Evolutionary conservation across 2,888 invertebrate species (phyloP).

Genomic region (Sipha maydis): DNA sequence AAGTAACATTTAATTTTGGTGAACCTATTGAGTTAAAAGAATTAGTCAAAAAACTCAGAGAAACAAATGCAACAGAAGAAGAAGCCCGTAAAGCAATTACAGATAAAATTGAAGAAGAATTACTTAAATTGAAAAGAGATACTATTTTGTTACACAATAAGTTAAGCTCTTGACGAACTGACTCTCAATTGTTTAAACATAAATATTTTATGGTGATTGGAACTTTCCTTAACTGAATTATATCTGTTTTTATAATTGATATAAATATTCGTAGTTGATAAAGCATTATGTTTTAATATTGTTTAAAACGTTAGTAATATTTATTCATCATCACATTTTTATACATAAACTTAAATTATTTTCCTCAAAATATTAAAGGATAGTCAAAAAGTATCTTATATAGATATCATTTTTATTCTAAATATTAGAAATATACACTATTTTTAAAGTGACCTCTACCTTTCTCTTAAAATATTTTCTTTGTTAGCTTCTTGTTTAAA

Average conservation of each 20-base stretch:
- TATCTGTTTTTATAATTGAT: background rate
- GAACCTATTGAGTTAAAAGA: conserved; percentile 82
- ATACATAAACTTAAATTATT: background rate
- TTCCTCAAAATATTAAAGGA: background rate
- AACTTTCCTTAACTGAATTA: conserved; percentile 1
- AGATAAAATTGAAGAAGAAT: conserved; percentile 82
- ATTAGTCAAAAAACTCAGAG: conserved; percentile 73
- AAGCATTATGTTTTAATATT: conserved; percentile 47
- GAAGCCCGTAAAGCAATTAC: conserved; percentile 84
- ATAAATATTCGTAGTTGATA: background rate
- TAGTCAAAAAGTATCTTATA: background rate
- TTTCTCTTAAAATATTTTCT: background rate
- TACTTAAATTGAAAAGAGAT: conserved; percentile 74
- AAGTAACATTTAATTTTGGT: conserved; percentile 84
- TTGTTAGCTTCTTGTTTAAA: background rate
- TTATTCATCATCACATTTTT: conserved; percentile 34
- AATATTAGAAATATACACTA: background rate
- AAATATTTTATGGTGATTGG: conserved; percentile 22
- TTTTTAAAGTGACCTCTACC: background rate
- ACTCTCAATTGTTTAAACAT: conserved; percentile 5
- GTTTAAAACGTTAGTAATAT: conserved; percentile 28
- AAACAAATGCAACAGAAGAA: conserved; percentile 74
- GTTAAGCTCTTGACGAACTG: conserved; percentile 64
- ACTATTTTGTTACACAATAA: conserved; percentile 71
- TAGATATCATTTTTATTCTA: background rate